Evolutionary conservation across 2,797 vertebrate species (phyloP).

Genomic region (Protonibea diacanthus): DNA sequence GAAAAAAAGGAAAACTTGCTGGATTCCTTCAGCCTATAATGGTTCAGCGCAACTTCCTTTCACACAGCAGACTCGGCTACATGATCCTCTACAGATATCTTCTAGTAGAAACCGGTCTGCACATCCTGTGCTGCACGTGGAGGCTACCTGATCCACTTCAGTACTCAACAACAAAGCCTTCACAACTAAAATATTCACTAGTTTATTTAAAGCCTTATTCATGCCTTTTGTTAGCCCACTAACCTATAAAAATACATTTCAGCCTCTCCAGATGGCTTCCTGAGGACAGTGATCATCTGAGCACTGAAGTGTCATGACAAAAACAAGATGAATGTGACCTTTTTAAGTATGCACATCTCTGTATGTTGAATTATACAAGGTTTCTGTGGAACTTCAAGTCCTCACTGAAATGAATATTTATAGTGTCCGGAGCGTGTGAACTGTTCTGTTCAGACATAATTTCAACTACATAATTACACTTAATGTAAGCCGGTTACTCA

Average conservation of each 20-base stretch:
- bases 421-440: not conserved
- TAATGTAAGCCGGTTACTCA: not conserved
- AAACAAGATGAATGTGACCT: slow-evolving; percentile 11
- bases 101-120: slow-evolving; percentile 10
- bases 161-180: slow-evolving; percentile 32
- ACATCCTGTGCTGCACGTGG: slow-evolving; percentile 26
- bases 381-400: not conserved
- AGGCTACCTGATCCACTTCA: slow-evolving; percentile 48
- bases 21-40: not conserved
- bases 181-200: slow-evolving; percentile 67
- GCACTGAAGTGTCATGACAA: not conserved
- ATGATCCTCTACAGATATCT: slow-evolving; percentile 14
- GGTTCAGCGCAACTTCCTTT: too few relatives aligned
- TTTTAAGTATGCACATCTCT: not conserved
- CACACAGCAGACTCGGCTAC: not conserved
- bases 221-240: slow-evolving; percentile 50
- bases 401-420: not conserved
- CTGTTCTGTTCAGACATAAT: too few relatives aligned
- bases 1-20: not conserved
- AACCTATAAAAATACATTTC: slow-evolving; percentile 40
- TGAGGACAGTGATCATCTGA: not conserved
- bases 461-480: not conserved
- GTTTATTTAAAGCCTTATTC: slow-evolving; percentile 30
- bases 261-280: slow-evolving; percentile 17
- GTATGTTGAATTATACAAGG: not conserved